Conservation (phyloP, 1,140 invertebrate genomes). For the Cherax quadricarinatus region DNA sequence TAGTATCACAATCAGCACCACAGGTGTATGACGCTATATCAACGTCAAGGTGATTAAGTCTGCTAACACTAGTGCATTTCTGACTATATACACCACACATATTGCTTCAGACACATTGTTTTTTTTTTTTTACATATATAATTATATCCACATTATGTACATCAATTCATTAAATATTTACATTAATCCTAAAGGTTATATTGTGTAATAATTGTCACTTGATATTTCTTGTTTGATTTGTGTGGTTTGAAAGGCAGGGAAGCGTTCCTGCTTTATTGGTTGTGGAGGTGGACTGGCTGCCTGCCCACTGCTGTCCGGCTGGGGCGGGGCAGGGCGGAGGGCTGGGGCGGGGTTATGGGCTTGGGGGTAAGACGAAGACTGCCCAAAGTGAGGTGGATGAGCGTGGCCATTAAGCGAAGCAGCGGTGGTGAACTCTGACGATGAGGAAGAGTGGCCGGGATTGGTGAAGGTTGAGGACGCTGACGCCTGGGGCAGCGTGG, state of each 20-base stretch:
- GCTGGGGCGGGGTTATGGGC: slow-evolving; percentile 24
- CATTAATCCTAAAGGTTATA: slow-evolving; percentile 35
- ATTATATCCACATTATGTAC: slow-evolving; percentile 14
- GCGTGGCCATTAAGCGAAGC: slow-evolving; percentile 40
- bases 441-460: not conserved
- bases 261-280: slow-evolving; percentile 51
- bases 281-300: slow-evolving; percentile 62
- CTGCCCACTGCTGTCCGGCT: slow-evolving; percentile 65
- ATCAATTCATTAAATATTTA: not conserved
- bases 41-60: not conserved
- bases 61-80: not conserved
- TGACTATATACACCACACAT: not conserved
- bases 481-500: slow-evolving; percentile 45
- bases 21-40: not conserved
- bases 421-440: slow-evolving; percentile 15
- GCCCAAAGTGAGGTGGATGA: slow-evolving; percentile 45
- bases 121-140: not conserved
- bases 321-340: slow-evolving; percentile 50
- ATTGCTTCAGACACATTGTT: not conserved
- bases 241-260: slow-evolving; percentile 32
- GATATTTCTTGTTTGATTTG: slow-evolving; percentile 67
- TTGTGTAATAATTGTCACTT: slow-evolving; percentile 56
- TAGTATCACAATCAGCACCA: not conserved
- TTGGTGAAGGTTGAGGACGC: slow-evolving; percentile 22
- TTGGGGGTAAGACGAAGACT: slow-evolving; percentile 39